phyloP scores from a whole-genome alignment of 2,888 invertebrate species.

The Dorcus hopei region DNA sequence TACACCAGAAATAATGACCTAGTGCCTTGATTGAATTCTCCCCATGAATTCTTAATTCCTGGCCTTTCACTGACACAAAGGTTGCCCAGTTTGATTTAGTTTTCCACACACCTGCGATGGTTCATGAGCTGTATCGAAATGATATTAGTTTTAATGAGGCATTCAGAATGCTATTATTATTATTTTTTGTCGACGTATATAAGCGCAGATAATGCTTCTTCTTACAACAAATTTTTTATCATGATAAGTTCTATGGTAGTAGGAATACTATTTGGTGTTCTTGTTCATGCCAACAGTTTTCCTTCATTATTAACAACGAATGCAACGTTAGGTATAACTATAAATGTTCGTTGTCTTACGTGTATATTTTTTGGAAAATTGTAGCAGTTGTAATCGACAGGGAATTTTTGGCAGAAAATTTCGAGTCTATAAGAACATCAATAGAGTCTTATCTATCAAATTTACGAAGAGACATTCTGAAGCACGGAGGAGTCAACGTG shows the following conservation, averaged over 20 bases:
- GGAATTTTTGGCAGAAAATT: slow-evolving; percentile 62
- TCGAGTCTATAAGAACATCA: slow-evolving; percentile 60
- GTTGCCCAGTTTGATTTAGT: slow-evolving; percentile 13
- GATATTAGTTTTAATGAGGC: slow-evolving; percentile 28
- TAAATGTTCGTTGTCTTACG: not conserved
- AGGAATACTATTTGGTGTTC: slow-evolving; percentile 20
- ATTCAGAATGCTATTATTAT: slow-evolving; percentile 24
- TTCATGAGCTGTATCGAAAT: slow-evolving; percentile 26
- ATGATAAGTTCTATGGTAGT: not conserved
- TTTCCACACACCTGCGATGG: slow-evolving; percentile 23
- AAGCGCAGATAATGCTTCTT: slow-evolving; percentile 16
- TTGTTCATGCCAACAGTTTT: slow-evolving; percentile 55
- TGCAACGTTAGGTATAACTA: slow-evolving; percentile 65
- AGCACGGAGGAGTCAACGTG: slow-evolving; percentile 66
- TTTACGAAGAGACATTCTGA: slow-evolving; percentile 61
- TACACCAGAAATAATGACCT: not conserved
- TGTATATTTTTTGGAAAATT: slow-evolving; percentile 3
- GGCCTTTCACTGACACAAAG: slow-evolving; percentile 16
- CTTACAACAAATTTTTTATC: not conserved
- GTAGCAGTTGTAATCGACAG: slow-evolving; percentile 70
- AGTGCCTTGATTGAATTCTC: slow-evolving; percentile 21
- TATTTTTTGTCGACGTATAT: slow-evolving; percentile 22
- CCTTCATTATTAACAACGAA: slow-evolving; percentile 71
- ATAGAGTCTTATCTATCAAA: slow-evolving; percentile 54
- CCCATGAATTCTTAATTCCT: slow-evolving; percentile 23